Evolutionary conservation across 2,113 vertebrate species (phyloP).

Genomic region (Ciconia stormi): DNA sequence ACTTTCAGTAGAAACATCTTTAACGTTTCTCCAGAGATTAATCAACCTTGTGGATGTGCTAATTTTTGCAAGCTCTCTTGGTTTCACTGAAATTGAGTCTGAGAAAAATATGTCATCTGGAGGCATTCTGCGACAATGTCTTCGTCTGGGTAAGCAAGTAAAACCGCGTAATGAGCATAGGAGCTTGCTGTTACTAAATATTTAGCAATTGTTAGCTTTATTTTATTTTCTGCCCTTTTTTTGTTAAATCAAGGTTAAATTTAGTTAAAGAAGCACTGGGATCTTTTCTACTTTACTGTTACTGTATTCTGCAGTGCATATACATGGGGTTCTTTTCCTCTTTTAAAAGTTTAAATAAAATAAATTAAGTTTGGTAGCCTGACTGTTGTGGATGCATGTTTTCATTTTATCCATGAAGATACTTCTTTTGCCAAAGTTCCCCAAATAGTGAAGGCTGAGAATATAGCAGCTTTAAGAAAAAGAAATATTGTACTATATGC

Average conservation of each 20-base stretch:
- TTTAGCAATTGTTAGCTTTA: background rate
- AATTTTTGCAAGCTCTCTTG: conserved; percentile 95
- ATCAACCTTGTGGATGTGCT: conserved; percentile 94
- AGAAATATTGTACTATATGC: background rate
- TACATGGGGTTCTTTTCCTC: background rate
- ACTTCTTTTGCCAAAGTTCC: background rate
- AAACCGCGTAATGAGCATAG: background rate
- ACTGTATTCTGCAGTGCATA: background rate
- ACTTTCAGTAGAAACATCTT: conserved; percentile 87
- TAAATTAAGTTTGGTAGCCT: background rate
- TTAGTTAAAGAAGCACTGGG: background rate
- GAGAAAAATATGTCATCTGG: conserved; percentile 99
- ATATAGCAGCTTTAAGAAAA: background rate
- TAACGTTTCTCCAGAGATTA: conserved; percentile 93
- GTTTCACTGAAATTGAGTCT: conserved; percentile 96
- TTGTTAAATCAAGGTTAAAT: background rate
- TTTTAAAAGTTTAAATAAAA: background rate
- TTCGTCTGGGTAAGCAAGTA: conserved; percentile 86
- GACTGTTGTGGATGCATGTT: background rate
- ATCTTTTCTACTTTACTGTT: background rate
- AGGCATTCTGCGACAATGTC: conserved; percentile 93
- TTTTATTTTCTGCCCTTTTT: background rate
- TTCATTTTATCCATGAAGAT: background rate
- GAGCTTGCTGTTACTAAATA: background rate
- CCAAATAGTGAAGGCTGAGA: background rate